A percentile compares a stretch with the other conserved stretches of the same genome.
Conservation (phyloP, 1,140 invertebrate species). For the Zaprionus nigranus region DNA sequence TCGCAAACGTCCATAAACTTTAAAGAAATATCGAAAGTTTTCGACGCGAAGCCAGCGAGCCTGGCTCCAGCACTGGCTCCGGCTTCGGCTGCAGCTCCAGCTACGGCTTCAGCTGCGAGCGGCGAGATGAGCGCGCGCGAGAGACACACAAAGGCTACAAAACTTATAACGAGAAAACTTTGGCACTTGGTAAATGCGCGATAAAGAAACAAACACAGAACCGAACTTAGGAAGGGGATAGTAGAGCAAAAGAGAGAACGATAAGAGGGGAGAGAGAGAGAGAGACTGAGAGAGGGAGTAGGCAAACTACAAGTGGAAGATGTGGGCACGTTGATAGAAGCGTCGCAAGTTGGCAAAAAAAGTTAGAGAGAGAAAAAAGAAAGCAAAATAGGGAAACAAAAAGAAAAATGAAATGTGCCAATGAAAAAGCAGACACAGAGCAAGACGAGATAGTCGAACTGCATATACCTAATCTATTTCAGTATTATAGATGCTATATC, state of each 20-base stretch:
- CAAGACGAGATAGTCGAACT: not conserved
- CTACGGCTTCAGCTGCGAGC: conserved; percentile 37
- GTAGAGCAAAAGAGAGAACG: conserved; percentile 7
- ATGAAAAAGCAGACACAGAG: conserved; percentile 24
- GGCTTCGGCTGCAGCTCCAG: not conserved
- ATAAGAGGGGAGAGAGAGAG: not conserved
- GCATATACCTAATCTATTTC: not conserved
- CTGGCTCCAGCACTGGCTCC: not conserved
- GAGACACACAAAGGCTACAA: conserved; percentile 83
- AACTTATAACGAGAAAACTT: conserved; percentile 85
- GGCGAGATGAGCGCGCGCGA: conserved; percentile 53
- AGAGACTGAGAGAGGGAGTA: conserved; percentile 18
- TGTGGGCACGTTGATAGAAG: conserved; percentile 67
- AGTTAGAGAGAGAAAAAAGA: conserved; percentile 28
- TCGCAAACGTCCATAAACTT: conserved; percentile 69
- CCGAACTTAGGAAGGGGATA: conserved; percentile 32
- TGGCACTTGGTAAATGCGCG: conserved; percentile 83
- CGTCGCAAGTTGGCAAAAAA: conserved; percentile 28
- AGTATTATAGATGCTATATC: no score
- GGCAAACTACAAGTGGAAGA: conserved; percentile 59
- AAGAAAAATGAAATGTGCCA: conserved; percentile 43
- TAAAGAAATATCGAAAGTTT: conserved; percentile 83
- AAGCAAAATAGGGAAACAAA: conserved; percentile 28
- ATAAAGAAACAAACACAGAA: conserved; percentile 78
- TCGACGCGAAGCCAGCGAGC: conserved; percentile 36